These are phyloP conservation scores for Holcopasites calliopsidis DNA, from an alignment of 1,140 invertebrate genomes.

Conservation along the genomic window DNA sequence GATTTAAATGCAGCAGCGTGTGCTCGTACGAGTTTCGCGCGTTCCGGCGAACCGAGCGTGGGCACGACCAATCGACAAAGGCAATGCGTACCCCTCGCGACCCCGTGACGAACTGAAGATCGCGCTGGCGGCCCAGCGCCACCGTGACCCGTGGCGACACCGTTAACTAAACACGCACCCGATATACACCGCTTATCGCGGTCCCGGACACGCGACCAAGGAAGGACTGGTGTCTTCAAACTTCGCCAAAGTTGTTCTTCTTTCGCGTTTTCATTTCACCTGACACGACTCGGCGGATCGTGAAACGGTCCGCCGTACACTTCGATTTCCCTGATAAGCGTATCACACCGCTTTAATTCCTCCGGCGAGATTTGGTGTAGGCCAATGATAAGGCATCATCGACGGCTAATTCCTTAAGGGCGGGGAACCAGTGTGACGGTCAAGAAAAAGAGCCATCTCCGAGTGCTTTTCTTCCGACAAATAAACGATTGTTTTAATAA, in stretches of 20 bases:
- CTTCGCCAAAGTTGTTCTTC: slow-evolving; percentile 21
- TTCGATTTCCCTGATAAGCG: background rate
- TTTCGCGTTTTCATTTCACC: slow-evolving; percentile 22
- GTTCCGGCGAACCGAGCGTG: slow-evolving; percentile 37
- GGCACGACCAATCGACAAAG: slow-evolving; percentile 50
- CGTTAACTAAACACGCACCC: slow-evolving; percentile 66
- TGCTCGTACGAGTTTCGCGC: slow-evolving; percentile 51
- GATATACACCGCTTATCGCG: slow-evolving; percentile 41
- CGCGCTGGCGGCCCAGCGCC: slow-evolving; percentile 72
- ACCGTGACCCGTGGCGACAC: slow-evolving; percentile 77
- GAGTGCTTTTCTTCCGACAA: too few relatives aligned
- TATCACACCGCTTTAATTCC: background rate
- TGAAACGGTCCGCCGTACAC: background rate
- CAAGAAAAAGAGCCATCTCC: too few relatives aligned
- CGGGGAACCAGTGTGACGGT: too few relatives aligned
- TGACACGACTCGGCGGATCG: slow-evolving; percentile 2
- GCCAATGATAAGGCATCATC: background rate
- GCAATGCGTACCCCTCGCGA: slow-evolving; percentile 71
- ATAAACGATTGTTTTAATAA: too few relatives aligned
- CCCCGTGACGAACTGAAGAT: slow-evolving; percentile 77
- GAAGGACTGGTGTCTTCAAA: background rate
- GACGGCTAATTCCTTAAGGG: too few relatives aligned
- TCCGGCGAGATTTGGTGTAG: background rate
- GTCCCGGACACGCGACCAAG: slow-evolving; percentile 40
- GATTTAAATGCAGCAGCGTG: background rate